These are phyloP conservation scores for Contarinia nasturtii DNA, from an alignment of 1,140 invertebrate genomes.

Conservation along the genomic window DNA sequence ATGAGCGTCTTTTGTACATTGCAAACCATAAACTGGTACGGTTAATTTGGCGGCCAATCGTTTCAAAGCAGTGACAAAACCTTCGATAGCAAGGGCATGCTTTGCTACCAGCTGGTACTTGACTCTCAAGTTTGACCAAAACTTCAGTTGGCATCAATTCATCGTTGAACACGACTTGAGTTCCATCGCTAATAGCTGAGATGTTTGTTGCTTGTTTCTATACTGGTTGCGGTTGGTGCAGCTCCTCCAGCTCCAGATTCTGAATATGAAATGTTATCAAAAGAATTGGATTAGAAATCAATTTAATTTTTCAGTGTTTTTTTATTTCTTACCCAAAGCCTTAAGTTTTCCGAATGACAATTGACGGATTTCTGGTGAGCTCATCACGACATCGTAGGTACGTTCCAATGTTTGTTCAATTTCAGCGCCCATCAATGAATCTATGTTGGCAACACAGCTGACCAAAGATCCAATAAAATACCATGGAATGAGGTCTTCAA, in stretches of 20 bases:
- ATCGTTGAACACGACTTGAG: conserved; percentile 29
- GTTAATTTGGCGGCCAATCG: conserved; percentile 47
- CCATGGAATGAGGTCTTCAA: conserved; percentile 93
- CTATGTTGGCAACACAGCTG: conserved; percentile 71
- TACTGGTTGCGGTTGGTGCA: conserved; percentile 7
- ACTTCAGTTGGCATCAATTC: conserved; percentile 43
- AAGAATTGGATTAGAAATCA: too few species aligned
- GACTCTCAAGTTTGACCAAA: conserved; percentile 34
- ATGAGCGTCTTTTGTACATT: conserved; percentile 61
- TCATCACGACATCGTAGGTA: conserved; percentile 75
- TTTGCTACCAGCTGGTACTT: conserved; percentile 18
- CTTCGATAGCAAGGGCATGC: conserved; percentile 82
- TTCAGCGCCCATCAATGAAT: conserved; percentile 95
- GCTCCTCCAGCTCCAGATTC: conserved; percentile 15
- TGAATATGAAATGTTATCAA: conserved; percentile 5
- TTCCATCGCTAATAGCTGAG: conserved; percentile 18
- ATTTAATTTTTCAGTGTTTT: too few species aligned
- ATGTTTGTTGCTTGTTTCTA: conserved; percentile 7
- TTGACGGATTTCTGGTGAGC: conserved; percentile 70
- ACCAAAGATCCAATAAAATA: conserved; percentile 73
- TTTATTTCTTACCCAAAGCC: conserved; percentile 30
- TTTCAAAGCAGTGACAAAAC: conserved; percentile 48
- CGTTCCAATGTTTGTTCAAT: conserved; percentile 91
- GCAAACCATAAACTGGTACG: conserved; percentile 71
- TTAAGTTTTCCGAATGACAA: conserved; percentile 56